Percentiles rank a stretch among this genome's conserved stretches.
phyloP scores from a whole-genome alignment of 1,140 invertebrate species.

The Akabosia matsudoensis region DNA sequence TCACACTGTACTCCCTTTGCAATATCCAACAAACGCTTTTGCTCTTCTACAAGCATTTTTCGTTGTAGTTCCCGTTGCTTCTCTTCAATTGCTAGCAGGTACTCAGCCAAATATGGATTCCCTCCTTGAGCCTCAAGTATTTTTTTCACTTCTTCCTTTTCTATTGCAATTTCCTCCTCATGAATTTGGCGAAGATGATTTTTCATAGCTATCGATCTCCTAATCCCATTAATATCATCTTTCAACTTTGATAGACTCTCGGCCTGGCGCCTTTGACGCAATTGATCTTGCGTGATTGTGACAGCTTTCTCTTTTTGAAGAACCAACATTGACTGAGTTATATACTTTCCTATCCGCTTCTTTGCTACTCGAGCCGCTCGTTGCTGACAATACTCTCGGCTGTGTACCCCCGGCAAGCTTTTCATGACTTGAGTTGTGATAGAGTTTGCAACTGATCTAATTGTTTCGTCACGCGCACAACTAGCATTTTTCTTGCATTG shows the following conservation, averaged over 20 bases:
- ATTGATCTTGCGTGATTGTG: neutral
- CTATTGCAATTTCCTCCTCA: neutral
- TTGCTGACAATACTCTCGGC: neutral
- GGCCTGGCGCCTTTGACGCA: neutral
- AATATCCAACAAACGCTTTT: neutral
- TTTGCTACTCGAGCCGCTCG: neutral
- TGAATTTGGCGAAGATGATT: neutral
- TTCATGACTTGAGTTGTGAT: neutral
- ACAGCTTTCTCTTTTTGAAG: neutral
- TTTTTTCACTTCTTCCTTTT: neutral
- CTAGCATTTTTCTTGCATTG: neutral
- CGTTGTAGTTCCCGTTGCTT: neutral
- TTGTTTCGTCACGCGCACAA: neutral
- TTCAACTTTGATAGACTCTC: neutral
- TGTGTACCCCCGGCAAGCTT: neutral
- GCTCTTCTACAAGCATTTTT: neutral
- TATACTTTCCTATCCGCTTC: neutral
- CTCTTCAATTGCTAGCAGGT: constrained; percentile 1
- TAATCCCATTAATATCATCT: neutral
- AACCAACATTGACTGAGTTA: neutral
- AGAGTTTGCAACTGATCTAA: neutral
- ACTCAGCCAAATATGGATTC: constrained; percentile 1
- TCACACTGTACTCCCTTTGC: constrained; percentile 6
- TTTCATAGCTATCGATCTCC: neutral
- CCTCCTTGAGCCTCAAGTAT: neutral